Evolutionary conservation across 2,888 invertebrate species (phyloP), one percentile per base, ranked within the genome.

Genomic region (Halocaridina rubra): DNA sequence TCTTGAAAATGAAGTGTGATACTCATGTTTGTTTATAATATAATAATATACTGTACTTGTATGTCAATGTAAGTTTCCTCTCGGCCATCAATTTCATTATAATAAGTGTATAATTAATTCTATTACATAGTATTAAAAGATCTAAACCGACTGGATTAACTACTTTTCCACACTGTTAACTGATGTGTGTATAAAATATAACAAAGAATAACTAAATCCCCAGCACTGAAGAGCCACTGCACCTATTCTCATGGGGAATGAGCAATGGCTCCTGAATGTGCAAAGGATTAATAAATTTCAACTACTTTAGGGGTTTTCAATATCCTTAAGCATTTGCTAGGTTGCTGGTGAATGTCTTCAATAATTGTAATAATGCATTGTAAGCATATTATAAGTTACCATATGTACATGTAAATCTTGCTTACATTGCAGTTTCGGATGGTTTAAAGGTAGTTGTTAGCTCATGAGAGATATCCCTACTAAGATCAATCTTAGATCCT

Each of bases 361-460:
- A 10, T 27, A 46, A 5, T n/a, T 2, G 27, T 13, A 29, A 74
- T 46, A 5, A 74, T 24, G 27, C n/a, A 10, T 24, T 72, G 7
- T 33, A 1, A 39, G 53, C 27, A 46, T 22, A 46, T 22, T 33
- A 46, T 16, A 7, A 22, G 30, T 72, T 22, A 19, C 3, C n/a
- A 24, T 27, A 16, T 33, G 39, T 13, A 33, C 24, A 24, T 19
- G n/a, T 46, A 8, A 22, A 33, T 5, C 22, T 74, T 24, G 7
- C 24, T 46, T 80, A 80, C 77, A 84, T 84, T 1, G 80, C 33
- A 32, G 84, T 77, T 75, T 84, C 79, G 46, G 79, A 61, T 2
- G 84, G 84, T 32, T 84, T 84, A 30, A 84, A 84, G 13, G 79
- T 84, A 16, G 84, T 74, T 13, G 84, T 84, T 27, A 84, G 32